These are phyloP conservation scores for Homalodisca vitripennis DNA, from an alignment of 1,140 invertebrate genomes.

Conservation along the genomic window DNA sequence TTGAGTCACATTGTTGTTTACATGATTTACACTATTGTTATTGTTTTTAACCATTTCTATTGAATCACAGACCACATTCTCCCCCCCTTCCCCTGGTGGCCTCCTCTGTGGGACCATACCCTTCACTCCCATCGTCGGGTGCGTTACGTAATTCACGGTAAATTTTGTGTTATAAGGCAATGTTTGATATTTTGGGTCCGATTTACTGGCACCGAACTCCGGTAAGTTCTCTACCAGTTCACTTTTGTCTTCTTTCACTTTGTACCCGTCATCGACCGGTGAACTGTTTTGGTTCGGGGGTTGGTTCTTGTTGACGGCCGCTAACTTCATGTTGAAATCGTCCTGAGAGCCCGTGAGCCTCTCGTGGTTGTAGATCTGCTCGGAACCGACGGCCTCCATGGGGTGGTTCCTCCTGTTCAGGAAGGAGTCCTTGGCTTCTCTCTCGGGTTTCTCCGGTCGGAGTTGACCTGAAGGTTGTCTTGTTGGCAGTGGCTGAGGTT, in stretches of 20 bases:
- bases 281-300: no score
- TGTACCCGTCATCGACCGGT: conserved; percentile 15
- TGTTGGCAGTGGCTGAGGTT: not conserved
- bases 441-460: not conserved
- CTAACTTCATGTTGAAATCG: conserved; percentile 29
- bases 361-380: conserved; percentile 23
- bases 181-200: conserved; percentile 91
- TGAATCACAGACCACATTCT: conserved; percentile 31
- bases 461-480: conserved; percentile 4
- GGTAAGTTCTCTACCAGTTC: conserved; percentile 43
- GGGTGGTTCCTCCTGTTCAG: conserved; percentile 10
- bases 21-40: conserved; percentile 32
- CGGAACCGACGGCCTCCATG: not conserved
- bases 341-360: conserved; percentile 20
- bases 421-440: no score
- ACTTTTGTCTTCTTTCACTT: conserved; percentile 34
- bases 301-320: conserved; percentile 11
- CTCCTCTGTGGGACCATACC: conserved; percentile 29
- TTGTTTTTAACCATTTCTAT: conserved; percentile 33
- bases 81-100: conserved; percentile 35
- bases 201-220: conserved; percentile 67
- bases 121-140: not conserved
- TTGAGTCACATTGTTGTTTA: conserved; percentile 33
- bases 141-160: conserved; percentile 33
- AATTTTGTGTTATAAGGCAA: conserved; percentile 71